phyloP scores from a whole-genome alignment of 2,888 invertebrate species.

The Cinara cedri region DNA sequence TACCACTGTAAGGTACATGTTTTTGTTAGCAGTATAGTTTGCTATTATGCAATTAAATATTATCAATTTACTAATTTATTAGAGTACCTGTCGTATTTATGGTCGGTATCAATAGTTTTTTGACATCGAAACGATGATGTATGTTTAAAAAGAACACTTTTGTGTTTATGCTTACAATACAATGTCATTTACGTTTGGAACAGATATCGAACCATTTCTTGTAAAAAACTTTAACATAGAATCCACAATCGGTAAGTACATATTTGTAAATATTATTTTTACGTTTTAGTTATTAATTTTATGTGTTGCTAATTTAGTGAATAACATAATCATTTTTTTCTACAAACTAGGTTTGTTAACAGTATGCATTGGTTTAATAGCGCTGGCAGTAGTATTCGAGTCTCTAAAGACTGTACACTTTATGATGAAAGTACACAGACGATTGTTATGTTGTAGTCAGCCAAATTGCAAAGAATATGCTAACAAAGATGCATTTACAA shows the following conservation, averaged over 20 bases:
- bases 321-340: background rate
- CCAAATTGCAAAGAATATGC: slow-evolving; percentile 29
- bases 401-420: slow-evolving; percentile 54
- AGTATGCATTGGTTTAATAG: slow-evolving; percentile 46
- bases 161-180: background rate
- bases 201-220: slow-evolving; percentile 48
- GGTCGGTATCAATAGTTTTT: background rate
- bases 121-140: background rate
- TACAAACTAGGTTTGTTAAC: slow-evolving; percentile 50
- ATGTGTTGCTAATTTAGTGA: background rate
- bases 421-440: slow-evolving; percentile 34
- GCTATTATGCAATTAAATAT: slow-evolving; percentile 11
- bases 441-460: slow-evolving; percentile 49
- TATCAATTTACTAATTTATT: background rate
- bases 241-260: slow-evolving; percentile 47
- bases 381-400: slow-evolving; percentile 52
- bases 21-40: background rate
- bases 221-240: slow-evolving; percentile 52
- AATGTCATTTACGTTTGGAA: slow-evolving; percentile 57
- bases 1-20: too few relatives aligned
- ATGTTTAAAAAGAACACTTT: background rate
- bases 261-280: background rate
- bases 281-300: background rate
- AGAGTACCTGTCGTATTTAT: too few relatives aligned
- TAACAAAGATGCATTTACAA: background rate